A percentile compares a stretch with the other conserved stretches of the same genome.
Evolutionary conservation across 2,888 invertebrate species (phyloP).

Genomic region (Plagodis dolabraria): DNA sequence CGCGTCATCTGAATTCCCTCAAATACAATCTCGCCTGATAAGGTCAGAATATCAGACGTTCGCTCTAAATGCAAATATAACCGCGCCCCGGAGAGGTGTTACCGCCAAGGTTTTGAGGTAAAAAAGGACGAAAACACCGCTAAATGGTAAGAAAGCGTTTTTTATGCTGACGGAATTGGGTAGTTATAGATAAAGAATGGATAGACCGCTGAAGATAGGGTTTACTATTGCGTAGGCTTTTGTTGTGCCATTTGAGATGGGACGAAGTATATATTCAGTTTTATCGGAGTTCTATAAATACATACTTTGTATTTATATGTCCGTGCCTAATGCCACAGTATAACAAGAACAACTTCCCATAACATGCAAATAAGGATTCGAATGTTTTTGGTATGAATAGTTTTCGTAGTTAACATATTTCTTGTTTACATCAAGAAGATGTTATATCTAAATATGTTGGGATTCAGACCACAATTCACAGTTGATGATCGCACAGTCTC

Average conservation of each 20-base stretch:
- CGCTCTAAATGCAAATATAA: constrained; percentile 84
- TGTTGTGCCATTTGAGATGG: constrained; percentile 41
- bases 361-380: too few species aligned
- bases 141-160: constrained; percentile 79
- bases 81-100: constrained; percentile 80
- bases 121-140: constrained; percentile 79
- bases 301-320: constrained; percentile 17
- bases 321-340: neutral
- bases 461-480: too few species aligned
- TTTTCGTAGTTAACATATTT: too few species aligned
- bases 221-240: constrained; percentile 37
- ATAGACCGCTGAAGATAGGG: constrained; percentile 64
- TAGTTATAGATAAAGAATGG: constrained; percentile 78
- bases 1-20: constrained; percentile 73
- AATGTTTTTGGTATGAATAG: too few species aligned
- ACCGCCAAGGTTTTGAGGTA: constrained; percentile 78
- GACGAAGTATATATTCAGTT: constrained; percentile 40
- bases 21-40: constrained; percentile 80
- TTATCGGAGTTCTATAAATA: constrained; percentile 41
- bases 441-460: too few species aligned
- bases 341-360: neutral
- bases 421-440: too few species aligned
- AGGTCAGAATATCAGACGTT: constrained; percentile 81
- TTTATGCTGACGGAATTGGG: constrained; percentile 76
- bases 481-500: too few species aligned